These are phyloP conservation scores for Synergus umbraculus DNA, from an alignment of 2,888 invertebrate genomes.

Conservation along the genomic window DNA sequence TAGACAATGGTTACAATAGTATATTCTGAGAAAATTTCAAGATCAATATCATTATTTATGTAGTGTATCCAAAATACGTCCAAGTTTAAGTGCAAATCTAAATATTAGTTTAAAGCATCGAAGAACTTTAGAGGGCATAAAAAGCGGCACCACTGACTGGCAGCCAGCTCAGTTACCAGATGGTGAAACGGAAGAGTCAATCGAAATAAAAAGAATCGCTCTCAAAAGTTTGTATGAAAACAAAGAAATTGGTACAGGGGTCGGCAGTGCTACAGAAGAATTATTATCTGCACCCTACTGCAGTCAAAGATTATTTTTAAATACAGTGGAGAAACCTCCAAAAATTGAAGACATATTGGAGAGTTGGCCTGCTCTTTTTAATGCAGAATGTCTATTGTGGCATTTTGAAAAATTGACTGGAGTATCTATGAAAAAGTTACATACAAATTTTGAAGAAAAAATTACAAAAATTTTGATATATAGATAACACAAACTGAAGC, in stretches of 20 bases:
- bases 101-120: background rate
- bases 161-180: background rate
- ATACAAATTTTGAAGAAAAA: background rate
- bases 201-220: background rate
- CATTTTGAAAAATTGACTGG: slow-evolving; percentile 26
- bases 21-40: background rate
- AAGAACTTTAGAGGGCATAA: background rate
- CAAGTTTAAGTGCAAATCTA: background rate
- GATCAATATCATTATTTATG: background rate
- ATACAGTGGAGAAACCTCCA: background rate
- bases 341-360: background rate
- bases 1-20: background rate
- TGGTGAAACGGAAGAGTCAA: background rate
- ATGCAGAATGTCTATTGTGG: background rate
- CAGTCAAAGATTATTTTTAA: background rate
- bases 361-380: background rate
- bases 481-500: background rate
- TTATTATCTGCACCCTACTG: background rate
- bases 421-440: background rate
- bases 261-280: background rate
- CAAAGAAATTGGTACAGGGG: background rate
- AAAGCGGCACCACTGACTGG: background rate
- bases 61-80: background rate
- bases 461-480: background rate
- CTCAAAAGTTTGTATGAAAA: background rate